phyloP scores from a whole-genome alignment of 1,140 invertebrate species.

The Bemisia tabaci region DNA sequence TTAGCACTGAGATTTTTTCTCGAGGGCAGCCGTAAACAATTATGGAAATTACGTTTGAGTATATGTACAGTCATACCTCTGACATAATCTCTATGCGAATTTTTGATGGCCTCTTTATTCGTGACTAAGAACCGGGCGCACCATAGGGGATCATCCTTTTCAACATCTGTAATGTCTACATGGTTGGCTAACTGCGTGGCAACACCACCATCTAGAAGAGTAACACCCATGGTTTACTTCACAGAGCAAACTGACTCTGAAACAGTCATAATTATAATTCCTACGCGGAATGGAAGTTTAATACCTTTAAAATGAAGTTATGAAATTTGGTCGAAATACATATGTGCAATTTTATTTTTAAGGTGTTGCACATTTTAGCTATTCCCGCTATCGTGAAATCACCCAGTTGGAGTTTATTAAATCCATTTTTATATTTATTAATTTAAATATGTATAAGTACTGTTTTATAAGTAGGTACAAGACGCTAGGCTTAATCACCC shows the following conservation, averaged over 20 bases:
- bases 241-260: neutral
- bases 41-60: neutral
- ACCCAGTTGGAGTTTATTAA: too few species aligned
- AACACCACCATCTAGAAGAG: conserved; percentile 56
- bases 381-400: too few species aligned
- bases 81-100: conserved; percentile 64
- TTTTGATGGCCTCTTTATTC: conserved; percentile 52
- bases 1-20: neutral
- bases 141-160: conserved; percentile 53
- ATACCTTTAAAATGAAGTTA: too few species aligned
- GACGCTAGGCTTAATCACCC: too few species aligned
- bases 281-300: too few species aligned
- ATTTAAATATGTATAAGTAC: too few species aligned
- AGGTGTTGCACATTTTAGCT: too few species aligned
- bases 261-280: too few species aligned
- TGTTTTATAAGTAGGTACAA: too few species aligned
- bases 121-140: conserved; percentile 57
- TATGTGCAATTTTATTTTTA: too few species aligned
- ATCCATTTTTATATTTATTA: too few species aligned
- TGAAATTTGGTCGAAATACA: too few species aligned
- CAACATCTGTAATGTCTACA: conserved; percentile 48
- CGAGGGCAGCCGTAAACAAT: neutral
- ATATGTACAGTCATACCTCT: conserved; percentile 30
- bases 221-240: conserved; percentile 6
- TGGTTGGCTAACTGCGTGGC: conserved; percentile 57